phyloP scores from a whole-genome alignment of 2,113 vertebrate species.

The Rafetus swinhoei region DNA sequence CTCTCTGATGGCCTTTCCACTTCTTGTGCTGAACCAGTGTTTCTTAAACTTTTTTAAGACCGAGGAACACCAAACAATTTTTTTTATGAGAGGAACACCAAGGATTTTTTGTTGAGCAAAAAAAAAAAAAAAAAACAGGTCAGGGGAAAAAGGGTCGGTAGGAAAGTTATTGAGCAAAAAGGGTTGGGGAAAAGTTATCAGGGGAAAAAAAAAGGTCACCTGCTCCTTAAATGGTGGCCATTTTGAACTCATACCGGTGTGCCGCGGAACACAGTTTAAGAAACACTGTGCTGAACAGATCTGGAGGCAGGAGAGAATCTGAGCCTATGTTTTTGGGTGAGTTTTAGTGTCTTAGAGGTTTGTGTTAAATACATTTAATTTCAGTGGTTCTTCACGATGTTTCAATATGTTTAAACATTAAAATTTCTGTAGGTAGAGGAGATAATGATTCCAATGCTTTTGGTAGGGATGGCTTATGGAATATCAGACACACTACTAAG shows the following conservation, averaged over 20 bases:
- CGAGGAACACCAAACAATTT: no score
- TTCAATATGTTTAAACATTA: background rate
- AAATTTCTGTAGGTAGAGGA: background rate
- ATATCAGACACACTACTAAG: background rate
- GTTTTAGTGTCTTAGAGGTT: background rate
- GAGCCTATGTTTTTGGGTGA: background rate
- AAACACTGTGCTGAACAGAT: background rate
- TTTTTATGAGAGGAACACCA: no score
- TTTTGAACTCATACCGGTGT: no score
- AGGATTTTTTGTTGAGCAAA: no score
- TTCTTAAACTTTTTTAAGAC: no score
- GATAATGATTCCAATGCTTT: background rate
- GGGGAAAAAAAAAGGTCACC: no score
- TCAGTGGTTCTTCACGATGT: background rate
- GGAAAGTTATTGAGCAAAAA: no score
- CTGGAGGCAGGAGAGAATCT: conserved; percentile 4
- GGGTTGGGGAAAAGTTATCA: no score
- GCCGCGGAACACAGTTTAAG: no score
- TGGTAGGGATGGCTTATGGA: background rate
- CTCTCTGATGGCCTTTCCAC: background rate
- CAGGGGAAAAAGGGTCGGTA: no score
- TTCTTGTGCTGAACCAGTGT: background rate
- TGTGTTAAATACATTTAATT: background rate
- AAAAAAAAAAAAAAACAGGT: no score
- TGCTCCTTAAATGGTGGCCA: no score